Evolutionary conservation across 2,113 vertebrate genomes (phyloP).

Genomic region (Pomatostomus ruficeps): DNA sequence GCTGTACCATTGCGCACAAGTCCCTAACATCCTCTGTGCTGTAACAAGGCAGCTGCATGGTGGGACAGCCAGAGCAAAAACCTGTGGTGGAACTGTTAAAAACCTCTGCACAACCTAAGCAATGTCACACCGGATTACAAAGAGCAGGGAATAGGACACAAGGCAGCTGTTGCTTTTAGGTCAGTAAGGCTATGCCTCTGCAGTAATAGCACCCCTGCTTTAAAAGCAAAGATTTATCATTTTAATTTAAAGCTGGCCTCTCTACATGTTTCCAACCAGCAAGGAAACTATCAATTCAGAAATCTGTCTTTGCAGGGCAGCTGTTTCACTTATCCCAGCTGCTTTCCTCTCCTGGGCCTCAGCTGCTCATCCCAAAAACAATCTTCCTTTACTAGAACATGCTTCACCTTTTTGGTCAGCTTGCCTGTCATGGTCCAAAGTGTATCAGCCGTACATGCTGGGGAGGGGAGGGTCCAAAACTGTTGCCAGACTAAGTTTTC

Average conservation of each 20-base stretch:
- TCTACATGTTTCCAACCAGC: not conserved
- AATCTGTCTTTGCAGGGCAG: not conserved
- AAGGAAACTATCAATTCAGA: not conserved
- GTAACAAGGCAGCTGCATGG: not conserved
- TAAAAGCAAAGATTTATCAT: not conserved
- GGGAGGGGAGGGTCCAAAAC: not conserved
- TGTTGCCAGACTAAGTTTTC: not conserved
- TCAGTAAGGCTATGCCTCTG: not conserved
- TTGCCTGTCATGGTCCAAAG: not conserved
- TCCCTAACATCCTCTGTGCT: not conserved
- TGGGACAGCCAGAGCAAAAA: not conserved
- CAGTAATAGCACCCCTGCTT: not conserved
- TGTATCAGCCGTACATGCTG: not conserved
- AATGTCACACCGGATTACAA: not conserved
- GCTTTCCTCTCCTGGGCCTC: not conserved
- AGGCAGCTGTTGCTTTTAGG: not conserved
- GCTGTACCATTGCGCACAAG: not conserved
- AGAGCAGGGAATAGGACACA: not conserved
- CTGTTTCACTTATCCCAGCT: constrained; percentile 9
- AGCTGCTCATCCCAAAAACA: not conserved
- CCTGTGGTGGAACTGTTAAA: not conserved
- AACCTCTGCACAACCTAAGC: not conserved
- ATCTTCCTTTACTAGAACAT: not conserved
- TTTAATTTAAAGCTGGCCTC: not conserved
- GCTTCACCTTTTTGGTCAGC: not conserved